Evolutionary conservation across 1,140 invertebrate species (phyloP).

Genomic region (Myzus persicae): DNA sequence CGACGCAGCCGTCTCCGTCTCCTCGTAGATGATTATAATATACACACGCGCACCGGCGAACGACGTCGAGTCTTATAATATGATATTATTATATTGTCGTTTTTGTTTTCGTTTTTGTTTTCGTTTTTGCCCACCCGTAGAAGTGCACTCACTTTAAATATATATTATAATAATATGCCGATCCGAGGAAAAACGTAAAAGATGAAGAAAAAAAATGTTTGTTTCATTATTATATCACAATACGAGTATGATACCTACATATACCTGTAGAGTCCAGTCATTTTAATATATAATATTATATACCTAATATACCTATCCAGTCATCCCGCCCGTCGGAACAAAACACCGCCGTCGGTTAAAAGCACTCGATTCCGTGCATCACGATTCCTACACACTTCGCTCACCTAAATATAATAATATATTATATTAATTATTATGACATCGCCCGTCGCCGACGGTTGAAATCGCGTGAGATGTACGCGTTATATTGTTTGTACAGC

Average conservation of each 20-base stretch:
- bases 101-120: constrained; percentile 10
- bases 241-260: neutral
- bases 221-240: neutral
- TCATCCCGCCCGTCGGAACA: neutral
- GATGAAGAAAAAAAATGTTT: neutral
- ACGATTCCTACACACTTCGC: neutral
- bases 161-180: neutral
- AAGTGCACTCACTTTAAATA: neutral
- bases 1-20: neutral
- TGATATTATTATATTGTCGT: neutral
- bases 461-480: neutral
- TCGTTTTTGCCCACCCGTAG: neutral
- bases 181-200: neutral
- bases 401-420: neutral
- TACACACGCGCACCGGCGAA: too few relatives aligned
- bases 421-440: constrained; percentile 1
- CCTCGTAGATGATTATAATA: neutral
- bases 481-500: neutral
- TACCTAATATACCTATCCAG: neutral
- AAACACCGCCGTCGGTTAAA: neutral
- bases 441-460: neutral
- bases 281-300: neutral
- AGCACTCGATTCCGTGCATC: constrained; percentile 4
- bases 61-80: neutral
- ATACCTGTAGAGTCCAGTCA: neutral